phyloP scores from a whole-genome alignment of 1,140 invertebrate species.

The Leptinotarsa lineolata region DNA sequence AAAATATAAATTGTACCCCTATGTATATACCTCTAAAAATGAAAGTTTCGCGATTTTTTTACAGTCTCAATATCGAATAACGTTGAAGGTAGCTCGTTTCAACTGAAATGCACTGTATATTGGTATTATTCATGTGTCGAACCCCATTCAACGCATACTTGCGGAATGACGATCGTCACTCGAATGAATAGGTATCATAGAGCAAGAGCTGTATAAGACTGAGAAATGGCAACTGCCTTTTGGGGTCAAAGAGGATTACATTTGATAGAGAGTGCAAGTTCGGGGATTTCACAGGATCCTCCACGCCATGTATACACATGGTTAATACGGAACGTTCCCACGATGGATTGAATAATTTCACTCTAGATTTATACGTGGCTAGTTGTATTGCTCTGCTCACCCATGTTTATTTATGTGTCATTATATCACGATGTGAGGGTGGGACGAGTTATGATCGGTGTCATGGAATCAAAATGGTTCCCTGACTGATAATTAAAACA shows the following conservation, averaged over 20 bases:
- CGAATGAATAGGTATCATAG: background rate
- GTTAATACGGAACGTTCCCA: constrained; percentile 45
- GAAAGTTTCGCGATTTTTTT: too few relatives aligned
- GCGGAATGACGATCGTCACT: background rate
- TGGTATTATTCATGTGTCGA: too few relatives aligned
- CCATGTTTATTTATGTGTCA: constrained; percentile 23
- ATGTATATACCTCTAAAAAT: too few relatives aligned
- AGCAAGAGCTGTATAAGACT: constrained; percentile 30
- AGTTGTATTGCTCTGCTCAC: background rate
- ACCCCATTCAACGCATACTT: background rate
- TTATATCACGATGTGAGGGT: background rate
- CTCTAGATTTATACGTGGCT: background rate
- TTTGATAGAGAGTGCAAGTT: constrained; percentile 48
- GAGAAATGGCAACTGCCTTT: constrained; percentile 47
- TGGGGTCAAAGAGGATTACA: constrained; percentile 45
- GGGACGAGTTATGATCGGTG: too few relatives aligned
- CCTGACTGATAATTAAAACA: too few relatives aligned
- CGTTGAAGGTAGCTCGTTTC: too few relatives aligned
- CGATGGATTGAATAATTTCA: constrained; percentile 38
- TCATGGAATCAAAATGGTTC: too few relatives aligned
- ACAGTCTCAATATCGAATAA: too few relatives aligned
- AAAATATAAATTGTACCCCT: too few relatives aligned
- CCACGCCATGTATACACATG: constrained; percentile 39
- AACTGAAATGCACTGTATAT: too few relatives aligned
- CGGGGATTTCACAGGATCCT: constrained; percentile 39